Percentiles rank a stretch among this genome's conserved stretches.
Evolutionary conservation across 2,888 invertebrate genomes (phyloP).

Genomic region (Phengaris arion): DNA sequence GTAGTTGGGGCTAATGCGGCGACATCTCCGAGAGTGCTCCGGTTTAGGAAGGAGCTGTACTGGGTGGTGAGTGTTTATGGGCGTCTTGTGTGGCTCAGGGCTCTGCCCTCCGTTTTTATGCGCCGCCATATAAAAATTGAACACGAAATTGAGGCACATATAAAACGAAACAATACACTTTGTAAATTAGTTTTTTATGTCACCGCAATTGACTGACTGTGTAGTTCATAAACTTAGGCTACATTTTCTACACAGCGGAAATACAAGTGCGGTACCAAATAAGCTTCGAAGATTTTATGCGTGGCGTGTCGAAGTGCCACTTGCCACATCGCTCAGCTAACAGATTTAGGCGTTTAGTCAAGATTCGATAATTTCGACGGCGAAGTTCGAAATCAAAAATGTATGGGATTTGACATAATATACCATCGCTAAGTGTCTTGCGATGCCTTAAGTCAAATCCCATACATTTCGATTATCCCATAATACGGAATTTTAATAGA

Average conservation of each 20-base stretch:
- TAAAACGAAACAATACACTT: constrained; percentile 28
- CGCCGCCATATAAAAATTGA: constrained; percentile 33
- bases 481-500: too few relatives aligned
- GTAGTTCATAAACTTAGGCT: background rate
- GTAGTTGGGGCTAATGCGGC: background rate
- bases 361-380: too few relatives aligned
- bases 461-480: too few relatives aligned
- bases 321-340: too few relatives aligned
- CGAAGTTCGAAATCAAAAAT: too few relatives aligned
- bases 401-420: too few relatives aligned
- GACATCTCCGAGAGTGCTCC: constrained; percentile 35
- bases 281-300: too few relatives aligned
- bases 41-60: constrained; percentile 48
- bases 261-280: too few relatives aligned
- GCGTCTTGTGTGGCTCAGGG: constrained; percentile 55
- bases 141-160: constrained; percentile 30
- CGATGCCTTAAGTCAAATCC: too few relatives aligned
- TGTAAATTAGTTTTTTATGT: constrained; percentile 19
- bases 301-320: too few relatives aligned
- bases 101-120: constrained; percentile 41
- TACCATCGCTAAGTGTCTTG: too few relatives aligned
- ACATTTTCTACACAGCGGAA: background rate
- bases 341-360: too few relatives aligned
- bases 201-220: constrained; percentile 4
- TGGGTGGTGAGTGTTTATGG: constrained; percentile 55